These are phyloP conservation scores for Burhinus bistriatus DNA, from an alignment of 2,113 vertebrate species.

Conservation along the genomic window DNA sequence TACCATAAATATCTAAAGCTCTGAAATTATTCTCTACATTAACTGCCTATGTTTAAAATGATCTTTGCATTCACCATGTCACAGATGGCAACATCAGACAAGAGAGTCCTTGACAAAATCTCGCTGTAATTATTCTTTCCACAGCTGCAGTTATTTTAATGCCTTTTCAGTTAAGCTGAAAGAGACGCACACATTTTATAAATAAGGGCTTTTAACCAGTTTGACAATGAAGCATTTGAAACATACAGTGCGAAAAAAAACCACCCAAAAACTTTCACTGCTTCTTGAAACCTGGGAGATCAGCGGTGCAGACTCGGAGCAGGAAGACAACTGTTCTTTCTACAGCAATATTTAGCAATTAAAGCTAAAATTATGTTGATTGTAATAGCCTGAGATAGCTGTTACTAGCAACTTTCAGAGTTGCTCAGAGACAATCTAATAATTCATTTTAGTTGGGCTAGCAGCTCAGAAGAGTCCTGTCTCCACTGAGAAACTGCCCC, in stretches of 20 bases:
- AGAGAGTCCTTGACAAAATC: slow-evolving; percentile 82
- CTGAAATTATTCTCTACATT: slow-evolving; percentile 76
- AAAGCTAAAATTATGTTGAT: neutral
- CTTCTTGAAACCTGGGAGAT: slow-evolving; percentile 48
- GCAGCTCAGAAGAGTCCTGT: neutral
- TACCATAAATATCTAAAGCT: slow-evolving; percentile 80
- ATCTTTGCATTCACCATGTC: slow-evolving; percentile 81
- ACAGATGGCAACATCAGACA: slow-evolving; percentile 82
- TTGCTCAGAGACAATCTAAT: neutral
- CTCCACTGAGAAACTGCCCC: neutral
- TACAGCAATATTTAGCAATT: neutral
- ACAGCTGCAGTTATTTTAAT: slow-evolving; percentile 80
- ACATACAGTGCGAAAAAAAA: slow-evolving; percentile 43
- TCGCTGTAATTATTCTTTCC: slow-evolving; percentile 78
- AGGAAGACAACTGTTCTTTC: neutral
- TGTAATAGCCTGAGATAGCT: neutral
- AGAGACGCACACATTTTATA: slow-evolving; percentile 74
- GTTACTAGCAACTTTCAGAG: neutral
- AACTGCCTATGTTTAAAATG: slow-evolving; percentile 77
- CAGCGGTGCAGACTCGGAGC: neutral
- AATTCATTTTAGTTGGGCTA: neutral
- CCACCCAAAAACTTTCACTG: slow-evolving; percentile 32
- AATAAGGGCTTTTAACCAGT: slow-evolving; percentile 77
- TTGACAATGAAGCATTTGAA: slow-evolving; percentile 79
- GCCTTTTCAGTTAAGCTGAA: slow-evolving; percentile 80